Conservation (phyloP, 2,888 invertebrate species). For the Hyposoter dolosus region DNA sequence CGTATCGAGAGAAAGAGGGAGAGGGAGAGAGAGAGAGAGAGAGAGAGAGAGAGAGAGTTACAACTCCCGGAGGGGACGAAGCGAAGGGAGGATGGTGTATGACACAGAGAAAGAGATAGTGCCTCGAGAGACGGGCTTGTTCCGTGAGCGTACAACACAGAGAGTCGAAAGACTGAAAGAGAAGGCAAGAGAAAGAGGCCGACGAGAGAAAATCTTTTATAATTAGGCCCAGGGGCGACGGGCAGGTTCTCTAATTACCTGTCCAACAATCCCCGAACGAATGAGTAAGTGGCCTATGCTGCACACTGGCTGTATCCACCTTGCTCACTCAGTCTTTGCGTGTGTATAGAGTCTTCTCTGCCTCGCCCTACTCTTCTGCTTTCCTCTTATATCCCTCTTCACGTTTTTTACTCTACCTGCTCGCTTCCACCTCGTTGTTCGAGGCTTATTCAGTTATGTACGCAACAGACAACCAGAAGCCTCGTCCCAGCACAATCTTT, state of each 20-base stretch:
- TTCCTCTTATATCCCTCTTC: conserved; percentile 34
- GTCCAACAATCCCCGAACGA: conserved; percentile 82
- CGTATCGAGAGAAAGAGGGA: not conserved
- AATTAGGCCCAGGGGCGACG: conserved; percentile 84
- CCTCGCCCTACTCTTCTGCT: conserved; percentile 15
- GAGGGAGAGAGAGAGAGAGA: conserved; percentile 2
- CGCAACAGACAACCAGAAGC: conserved; percentile 51
- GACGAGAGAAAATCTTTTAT: conserved; percentile 77
- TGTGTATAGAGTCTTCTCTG: conserved; percentile 37
- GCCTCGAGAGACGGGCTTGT: conserved; percentile 59
- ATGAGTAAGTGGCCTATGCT: conserved; percentile 79
- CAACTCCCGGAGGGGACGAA: not conserved
- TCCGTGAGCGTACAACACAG: conserved; percentile 12
- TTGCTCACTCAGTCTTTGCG: conserved; percentile 48
- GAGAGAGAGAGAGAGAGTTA: conserved; percentile 24
- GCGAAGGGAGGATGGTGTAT: not conserved
- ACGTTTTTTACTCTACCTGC: conserved; percentile 21
- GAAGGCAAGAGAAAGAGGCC: conserved; percentile 60
- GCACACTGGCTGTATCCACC: conserved; percentile 47
- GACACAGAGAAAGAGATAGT: conserved; percentile 45
- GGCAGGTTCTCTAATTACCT: conserved; percentile 83
- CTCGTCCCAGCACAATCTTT: conserved; percentile 42
- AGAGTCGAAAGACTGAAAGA: conserved; percentile 57
- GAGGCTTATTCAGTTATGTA: conserved; percentile 69
- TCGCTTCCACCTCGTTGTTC: conserved; percentile 53